Conservation (phyloP, 2,888 invertebrate species). For the Aquatica leii region DNA sequence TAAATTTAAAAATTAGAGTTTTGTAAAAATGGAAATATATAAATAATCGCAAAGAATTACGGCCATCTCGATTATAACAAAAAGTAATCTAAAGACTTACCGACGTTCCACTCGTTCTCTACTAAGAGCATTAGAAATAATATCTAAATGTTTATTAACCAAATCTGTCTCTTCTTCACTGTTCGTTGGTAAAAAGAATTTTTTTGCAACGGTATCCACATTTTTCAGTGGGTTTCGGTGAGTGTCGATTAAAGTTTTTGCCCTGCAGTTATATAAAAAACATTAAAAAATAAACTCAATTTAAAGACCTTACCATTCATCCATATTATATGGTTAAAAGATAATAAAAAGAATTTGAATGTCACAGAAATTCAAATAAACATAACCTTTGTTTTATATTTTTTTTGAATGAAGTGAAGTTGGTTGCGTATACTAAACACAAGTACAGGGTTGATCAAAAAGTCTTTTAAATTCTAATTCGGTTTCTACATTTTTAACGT, state of each 20-base stretch:
- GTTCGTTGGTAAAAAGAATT: constrained; percentile 45
- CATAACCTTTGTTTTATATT: neutral
- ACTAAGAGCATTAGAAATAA: constrained; percentile 33
- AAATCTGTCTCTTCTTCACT: constrained; percentile 34
- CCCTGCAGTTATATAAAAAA: constrained; percentile 42
- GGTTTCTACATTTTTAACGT: too few relatives aligned
- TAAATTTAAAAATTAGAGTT: too few relatives aligned
- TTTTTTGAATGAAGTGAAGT: neutral
- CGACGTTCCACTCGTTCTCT: constrained; percentile 52
- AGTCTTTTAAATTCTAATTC: too few relatives aligned
- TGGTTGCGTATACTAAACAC: too few relatives aligned
- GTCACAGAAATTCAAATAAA: constrained; percentile 9
- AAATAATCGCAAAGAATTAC: too few relatives aligned
- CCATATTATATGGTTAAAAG: too few relatives aligned
- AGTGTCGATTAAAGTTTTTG: constrained; percentile 48
- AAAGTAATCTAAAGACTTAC: constrained; percentile 41
- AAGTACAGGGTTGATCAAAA: too few relatives aligned
- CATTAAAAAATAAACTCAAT: neutral
- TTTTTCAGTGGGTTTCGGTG: constrained; percentile 52
- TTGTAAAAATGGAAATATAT: too few relatives aligned
- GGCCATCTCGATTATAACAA: too few relatives aligned
- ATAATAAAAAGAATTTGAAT: neutral
- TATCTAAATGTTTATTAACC: constrained; percentile 41
- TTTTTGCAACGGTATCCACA: constrained; percentile 44
- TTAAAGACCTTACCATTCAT: neutral